These are phyloP conservation scores for Liposcelis brunnea DNA, from an alignment of 2,888 invertebrate species.

Conservation along the genomic window DNA sequence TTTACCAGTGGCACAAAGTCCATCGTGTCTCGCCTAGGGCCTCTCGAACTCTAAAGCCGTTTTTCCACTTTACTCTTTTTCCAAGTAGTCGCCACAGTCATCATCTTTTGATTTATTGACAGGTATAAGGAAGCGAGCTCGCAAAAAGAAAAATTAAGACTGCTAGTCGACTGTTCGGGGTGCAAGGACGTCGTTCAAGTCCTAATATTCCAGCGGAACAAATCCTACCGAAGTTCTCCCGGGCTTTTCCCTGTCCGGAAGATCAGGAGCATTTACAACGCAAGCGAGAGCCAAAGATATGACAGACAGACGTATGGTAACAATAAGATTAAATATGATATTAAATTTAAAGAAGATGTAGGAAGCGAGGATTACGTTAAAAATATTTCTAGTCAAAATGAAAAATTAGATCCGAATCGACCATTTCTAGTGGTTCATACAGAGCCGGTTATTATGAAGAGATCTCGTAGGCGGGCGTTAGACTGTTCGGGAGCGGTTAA, in stretches of 20 bases:
- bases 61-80: no score
- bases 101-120: no score
- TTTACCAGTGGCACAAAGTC: no score
- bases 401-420: constrained; percentile 40
- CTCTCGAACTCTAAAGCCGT: no score
- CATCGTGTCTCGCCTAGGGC: no score
- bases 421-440: constrained; percentile 73
- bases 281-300: constrained; percentile 21
- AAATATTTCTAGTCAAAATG: no score
- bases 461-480: constrained; percentile 51
- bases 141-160: constrained; percentile 23
- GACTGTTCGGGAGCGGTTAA: constrained; percentile 57
- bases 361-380: constrained; percentile 7
- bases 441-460: constrained; percentile 39
- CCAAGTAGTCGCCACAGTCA: no score
- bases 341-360: neutral
- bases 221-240: no score
- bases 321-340: constrained; percentile 21
- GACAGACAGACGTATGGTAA: constrained; percentile 19
- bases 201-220: constrained; percentile 25
- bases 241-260: constrained; percentile 6
- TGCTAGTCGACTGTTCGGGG: constrained; percentile 72
- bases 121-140: constrained; percentile 1
- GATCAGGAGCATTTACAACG: constrained; percentile 21
- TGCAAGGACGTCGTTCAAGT: constrained; percentile 57